These are phyloP conservation scores for Pipistrellus pygmaeus DNA, from an alignment of 2,797 vertebrate genomes.

Conservation along the genomic window DNA sequence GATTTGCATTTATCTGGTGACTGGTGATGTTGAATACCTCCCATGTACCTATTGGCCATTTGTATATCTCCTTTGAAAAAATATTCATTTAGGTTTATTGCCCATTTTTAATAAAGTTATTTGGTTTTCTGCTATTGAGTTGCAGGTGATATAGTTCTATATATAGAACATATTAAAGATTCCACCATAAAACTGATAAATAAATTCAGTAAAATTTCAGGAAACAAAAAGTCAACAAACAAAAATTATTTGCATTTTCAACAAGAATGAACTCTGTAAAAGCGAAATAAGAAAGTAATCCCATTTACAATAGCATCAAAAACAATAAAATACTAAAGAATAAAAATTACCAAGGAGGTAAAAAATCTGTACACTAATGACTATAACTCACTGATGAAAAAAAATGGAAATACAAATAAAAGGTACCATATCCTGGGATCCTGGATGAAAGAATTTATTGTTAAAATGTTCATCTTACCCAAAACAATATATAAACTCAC, in stretches of 20 bases:
- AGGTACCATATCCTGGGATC: neutral
- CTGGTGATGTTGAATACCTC: neutral
- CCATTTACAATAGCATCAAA: neutral
- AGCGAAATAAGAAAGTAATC: neutral
- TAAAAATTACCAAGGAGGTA: neutral
- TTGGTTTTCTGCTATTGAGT: neutral
- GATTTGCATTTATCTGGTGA: neutral
- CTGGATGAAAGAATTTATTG: neutral
- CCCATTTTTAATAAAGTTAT: neutral
- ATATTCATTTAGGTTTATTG: neutral
- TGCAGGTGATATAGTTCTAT: neutral
- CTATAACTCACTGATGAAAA: neutral
- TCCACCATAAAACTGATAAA: neutral
- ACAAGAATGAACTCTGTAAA: neutral
- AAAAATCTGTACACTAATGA: neutral
- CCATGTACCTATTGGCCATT: neutral
- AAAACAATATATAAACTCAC: neutral
- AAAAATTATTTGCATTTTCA: slow-evolving; percentile 2
- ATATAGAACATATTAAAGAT: neutral
- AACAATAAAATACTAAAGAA: neutral
- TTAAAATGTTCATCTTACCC: neutral
- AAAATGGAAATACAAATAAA: neutral
- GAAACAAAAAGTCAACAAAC: neutral
- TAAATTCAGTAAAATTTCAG: neutral
- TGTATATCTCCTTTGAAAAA: neutral